Percentiles rank a stretch among this genome's conserved stretches.
Conservation (phyloP, 1,140 invertebrate genomes). For the Lithobius niger region DNA sequence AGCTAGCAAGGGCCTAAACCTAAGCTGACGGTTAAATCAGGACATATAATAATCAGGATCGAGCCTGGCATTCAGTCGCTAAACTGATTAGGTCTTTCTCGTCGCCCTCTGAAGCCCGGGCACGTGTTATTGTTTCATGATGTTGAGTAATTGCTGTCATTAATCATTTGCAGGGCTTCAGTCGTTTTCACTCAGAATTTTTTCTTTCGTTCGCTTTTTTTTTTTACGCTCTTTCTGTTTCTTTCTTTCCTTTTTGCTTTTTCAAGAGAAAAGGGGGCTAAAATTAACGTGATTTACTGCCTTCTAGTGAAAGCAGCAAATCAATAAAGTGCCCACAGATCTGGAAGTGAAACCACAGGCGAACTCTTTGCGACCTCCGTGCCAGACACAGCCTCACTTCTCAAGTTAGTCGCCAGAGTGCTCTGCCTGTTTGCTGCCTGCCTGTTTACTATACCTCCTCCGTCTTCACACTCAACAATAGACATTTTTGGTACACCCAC, state of each 20-base stretch:
- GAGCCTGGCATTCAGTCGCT: not conserved
- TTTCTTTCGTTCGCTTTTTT: conserved; percentile 1
- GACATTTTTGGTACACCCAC: no score
- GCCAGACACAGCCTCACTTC: no score
- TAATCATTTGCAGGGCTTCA: conserved; percentile 3
- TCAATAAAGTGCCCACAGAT: conserved; percentile 3
- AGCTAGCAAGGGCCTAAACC: no score
- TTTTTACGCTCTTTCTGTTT: not conserved
- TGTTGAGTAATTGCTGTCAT: conserved; percentile 1
- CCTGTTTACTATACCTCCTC: no score
- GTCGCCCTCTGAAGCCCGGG: not conserved
- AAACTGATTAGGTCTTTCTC: not conserved
- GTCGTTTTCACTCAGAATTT: conserved; percentile 7
- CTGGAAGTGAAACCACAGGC: conserved; percentile 4
- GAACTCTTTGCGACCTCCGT: no score
- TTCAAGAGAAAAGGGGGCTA: not conserved
- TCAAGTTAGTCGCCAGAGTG: no score
- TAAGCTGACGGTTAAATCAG: no score
- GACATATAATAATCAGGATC: not conserved
- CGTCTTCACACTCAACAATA: no score
- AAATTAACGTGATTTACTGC: conserved; percentile 7
- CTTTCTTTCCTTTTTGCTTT: not conserved
- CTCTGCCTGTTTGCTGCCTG: no score
- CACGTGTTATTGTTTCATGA: conserved; percentile 8
- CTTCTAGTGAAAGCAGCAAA: conserved; percentile 1